phyloP scores from a whole-genome alignment of 2,888 invertebrate species.

The Drosophila yooni region DNA sequence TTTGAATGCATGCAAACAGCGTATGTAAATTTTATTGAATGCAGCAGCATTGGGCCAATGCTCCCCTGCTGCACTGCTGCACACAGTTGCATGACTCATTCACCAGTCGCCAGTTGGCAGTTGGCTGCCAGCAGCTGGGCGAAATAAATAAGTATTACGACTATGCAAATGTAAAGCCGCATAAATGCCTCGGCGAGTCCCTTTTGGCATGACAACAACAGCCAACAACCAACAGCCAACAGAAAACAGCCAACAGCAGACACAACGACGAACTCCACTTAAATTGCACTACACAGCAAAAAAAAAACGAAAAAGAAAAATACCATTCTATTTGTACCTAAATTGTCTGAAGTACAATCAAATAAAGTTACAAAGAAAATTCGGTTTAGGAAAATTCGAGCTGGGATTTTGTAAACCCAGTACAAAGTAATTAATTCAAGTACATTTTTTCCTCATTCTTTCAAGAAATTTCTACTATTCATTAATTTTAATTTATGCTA shows the following conservation, averaged over 20 bases:
- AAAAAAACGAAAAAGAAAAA: neutral
- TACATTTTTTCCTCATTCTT: neutral
- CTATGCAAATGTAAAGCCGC: conserved; percentile 77
- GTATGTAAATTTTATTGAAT: conserved; percentile 37
- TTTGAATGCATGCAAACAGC: conserved; percentile 16
- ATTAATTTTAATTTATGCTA: conserved; percentile 3
- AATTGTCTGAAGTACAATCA: neutral
- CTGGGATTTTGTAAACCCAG: neutral
- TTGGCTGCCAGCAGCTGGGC: conserved; percentile 15
- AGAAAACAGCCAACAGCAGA: conserved; percentile 28
- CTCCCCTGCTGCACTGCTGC: conserved; percentile 21
- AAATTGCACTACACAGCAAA: conserved; percentile 25
- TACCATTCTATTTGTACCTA: neutral
- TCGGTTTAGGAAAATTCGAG: neutral
- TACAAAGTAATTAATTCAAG: neutral
- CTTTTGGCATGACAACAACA: conserved; percentile 57
- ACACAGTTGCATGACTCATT: conserved; percentile 32
- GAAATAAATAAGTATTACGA: conserved; percentile 58
- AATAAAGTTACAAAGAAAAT: neutral
- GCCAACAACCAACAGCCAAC: conserved; percentile 37
- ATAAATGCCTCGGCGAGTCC: conserved; percentile 61
- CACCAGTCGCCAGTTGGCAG: conserved; percentile 2
- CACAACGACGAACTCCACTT: conserved; percentile 62
- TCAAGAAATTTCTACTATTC: neutral
- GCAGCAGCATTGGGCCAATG: conserved; percentile 40